phyloP scores from a whole-genome alignment of 2,888 invertebrate genomes.

The Apotomis betuletana region DNA sequence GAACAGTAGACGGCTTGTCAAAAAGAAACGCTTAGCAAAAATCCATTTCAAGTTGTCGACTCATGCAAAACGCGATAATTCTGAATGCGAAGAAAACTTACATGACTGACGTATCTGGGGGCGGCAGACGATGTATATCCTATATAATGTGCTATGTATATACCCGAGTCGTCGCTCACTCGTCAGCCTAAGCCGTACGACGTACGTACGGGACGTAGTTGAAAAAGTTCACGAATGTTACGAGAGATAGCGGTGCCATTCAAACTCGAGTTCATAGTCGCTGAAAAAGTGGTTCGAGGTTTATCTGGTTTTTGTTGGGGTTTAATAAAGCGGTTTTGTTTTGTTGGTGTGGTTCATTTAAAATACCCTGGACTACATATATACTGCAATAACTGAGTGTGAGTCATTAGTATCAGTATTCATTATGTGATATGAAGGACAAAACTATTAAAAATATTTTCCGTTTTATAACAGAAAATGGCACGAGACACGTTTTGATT shows the following conservation, averaged over 20 bases:
- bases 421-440: no score
- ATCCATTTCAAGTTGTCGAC: constrained; percentile 59
- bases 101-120: constrained; percentile 76
- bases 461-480: no score
- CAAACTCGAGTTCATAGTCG: constrained; percentile 49
- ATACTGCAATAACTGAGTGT: background rate
- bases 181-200: constrained; percentile 70
- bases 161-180: constrained; percentile 55
- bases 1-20: constrained; percentile 36
- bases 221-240: constrained; percentile 73
- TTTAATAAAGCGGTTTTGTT: constrained; percentile 31
- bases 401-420: no score
- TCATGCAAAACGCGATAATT: constrained; percentile 54
- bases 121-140: constrained; percentile 57
- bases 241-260: constrained; percentile 63
- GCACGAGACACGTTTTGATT: no score
- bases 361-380: background rate
- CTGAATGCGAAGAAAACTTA: constrained; percentile 67
- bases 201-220: constrained; percentile 57
- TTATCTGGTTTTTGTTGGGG: constrained; percentile 33
- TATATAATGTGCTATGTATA: constrained; percentile 62
- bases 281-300: constrained; percentile 33
- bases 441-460: no score
- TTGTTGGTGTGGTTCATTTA: constrained; percentile 12
- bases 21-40: constrained; percentile 49